A percentile compares a stretch with the other conserved stretches of the same genome.
These are phyloP conservation scores for Aurelia coerulea DNA, from an alignment of 30 jellyfish, hydroid and myxozoan species.

Conservation along the genomic window DNA sequence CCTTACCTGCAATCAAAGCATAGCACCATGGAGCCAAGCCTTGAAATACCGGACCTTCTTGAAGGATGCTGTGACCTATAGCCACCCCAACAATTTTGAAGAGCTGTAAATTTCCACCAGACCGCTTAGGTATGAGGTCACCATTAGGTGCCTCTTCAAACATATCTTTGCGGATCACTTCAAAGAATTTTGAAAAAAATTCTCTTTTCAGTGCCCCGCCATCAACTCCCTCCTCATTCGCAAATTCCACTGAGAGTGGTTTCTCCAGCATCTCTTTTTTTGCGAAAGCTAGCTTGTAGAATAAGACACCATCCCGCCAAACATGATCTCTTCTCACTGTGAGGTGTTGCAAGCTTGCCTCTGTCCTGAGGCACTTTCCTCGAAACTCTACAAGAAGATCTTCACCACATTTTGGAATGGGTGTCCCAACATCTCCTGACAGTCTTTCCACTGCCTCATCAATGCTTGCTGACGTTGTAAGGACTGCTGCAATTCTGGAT, in stretches of 20 bases:
- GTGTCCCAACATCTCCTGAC: too few relatives aligned
- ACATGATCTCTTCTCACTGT: slow-evolving; percentile 3
- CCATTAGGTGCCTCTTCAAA: slow-evolving; percentile 35
- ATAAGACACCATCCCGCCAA: slow-evolving; percentile 20
- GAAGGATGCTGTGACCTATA: too few relatives aligned
- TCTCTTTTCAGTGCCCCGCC: slow-evolving; percentile 28
- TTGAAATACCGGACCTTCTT: too few relatives aligned
- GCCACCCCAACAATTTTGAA: too few relatives aligned
- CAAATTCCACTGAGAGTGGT: not conserved
- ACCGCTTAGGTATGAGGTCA: slow-evolving; percentile 56
- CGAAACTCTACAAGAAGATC: not conserved
- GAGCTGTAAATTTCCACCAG: too few relatives aligned
- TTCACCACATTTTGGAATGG: not conserved
- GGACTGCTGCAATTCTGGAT: not conserved
- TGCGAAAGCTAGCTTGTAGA: slow-evolving; percentile 25
- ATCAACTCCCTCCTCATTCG: slow-evolving; percentile 23
- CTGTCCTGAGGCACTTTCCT: not conserved
- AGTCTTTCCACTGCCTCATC: not conserved
- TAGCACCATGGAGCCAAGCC: too few relatives aligned
- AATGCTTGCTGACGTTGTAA: not conserved
- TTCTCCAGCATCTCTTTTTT: slow-evolving; percentile 7
- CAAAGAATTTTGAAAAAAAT: slow-evolving; percentile 42
- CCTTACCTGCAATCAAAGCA: too few relatives aligned
- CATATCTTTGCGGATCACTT: slow-evolving; percentile 25
- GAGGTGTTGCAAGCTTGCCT: not conserved